Percentiles rank a stretch among this genome's conserved stretches.
Evolutionary conservation across 1,140 invertebrate genomes (phyloP).

Genomic region (Diachasmimorpha longicaudata): DNA sequence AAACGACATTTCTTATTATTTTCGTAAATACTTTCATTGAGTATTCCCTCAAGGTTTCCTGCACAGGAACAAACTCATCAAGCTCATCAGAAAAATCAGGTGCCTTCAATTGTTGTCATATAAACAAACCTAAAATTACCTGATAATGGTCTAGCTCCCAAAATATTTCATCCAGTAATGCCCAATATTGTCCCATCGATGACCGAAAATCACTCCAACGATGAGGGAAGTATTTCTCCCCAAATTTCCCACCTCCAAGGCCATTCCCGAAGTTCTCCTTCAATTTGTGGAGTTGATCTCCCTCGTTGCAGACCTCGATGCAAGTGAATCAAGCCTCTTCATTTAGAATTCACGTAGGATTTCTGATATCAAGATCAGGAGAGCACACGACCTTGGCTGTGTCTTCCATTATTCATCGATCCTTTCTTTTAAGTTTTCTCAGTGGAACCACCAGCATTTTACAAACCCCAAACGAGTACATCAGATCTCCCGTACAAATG

Average conservation of each 20-base stretch:
- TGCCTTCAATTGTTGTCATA: no score
- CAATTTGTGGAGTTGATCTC: background rate
- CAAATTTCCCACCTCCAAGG: background rate
- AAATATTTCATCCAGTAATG: no score
- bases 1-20: no score
- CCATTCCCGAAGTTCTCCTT: background rate
- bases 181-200: no score
- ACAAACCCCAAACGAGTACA: background rate
- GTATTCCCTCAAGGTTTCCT: no score
- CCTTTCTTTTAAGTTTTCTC: background rate
- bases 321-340: background rate
- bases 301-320: background rate
- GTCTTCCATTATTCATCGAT: constrained; percentile 18
- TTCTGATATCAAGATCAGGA: constrained; percentile 7
- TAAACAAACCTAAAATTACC: no score
- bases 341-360: background rate
- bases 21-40: no score
- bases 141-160: no score
- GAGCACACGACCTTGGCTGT: constrained; percentile 14
- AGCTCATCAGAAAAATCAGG: no score
- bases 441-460: background rate
- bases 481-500: background rate
- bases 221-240: no score
- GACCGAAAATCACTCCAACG: no score
- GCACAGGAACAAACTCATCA: no score